Evolutionary conservation across 2,888 invertebrate genomes (phyloP), one percentile per base, ranked within the genome.

Genomic region (Drosophila ustulata): DNA sequence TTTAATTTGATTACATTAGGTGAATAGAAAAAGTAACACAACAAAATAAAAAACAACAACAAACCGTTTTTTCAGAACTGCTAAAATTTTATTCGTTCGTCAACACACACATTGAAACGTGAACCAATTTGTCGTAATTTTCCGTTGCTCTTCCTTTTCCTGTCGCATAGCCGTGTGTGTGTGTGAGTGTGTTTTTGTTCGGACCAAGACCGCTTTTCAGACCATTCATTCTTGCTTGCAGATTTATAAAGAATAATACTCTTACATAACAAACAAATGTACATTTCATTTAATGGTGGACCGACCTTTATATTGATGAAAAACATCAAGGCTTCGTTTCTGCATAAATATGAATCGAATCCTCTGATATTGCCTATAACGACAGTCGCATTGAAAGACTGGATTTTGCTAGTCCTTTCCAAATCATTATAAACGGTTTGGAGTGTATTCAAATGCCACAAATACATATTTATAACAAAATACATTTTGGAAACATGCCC

Each of bases 1-100:
- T 81, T 82, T 78, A 86, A 85, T 88, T 83, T 84, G 78, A 86
- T 82, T 84, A 72, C 76, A 85, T 85, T 79, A 81, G 79, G 66
- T 65, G 67, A 68, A 75, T 70, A 78, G 84, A 67, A 77, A 67
- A 63, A 39, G 25, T 25, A 41, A 39, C 7, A 18, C 39, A 50
- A 51, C 4, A 55, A 49, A 26, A 50, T 18, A 8, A 7, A 43
- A 26, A 55, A 37, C 18, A 55, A 55, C 39, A 57, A 53, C n/a
- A 55, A 62, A 63, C 25, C 28, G 47, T 49, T 55, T 57, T 51
- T 55, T 52, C 64, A 39, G n/a, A 39, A 41, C 59, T 41, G 66
- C 53, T 56, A 57, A 26, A 58, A 56, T 72, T 73, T 49, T 63
- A 63, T 76, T 73, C 65, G 66, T 51, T 63, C 66, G 11, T 39